These are phyloP conservation scores for Gobio occitaniae DNA, from an alignment of 2,797 vertebrate species.

Conservation along the genomic window DNA sequence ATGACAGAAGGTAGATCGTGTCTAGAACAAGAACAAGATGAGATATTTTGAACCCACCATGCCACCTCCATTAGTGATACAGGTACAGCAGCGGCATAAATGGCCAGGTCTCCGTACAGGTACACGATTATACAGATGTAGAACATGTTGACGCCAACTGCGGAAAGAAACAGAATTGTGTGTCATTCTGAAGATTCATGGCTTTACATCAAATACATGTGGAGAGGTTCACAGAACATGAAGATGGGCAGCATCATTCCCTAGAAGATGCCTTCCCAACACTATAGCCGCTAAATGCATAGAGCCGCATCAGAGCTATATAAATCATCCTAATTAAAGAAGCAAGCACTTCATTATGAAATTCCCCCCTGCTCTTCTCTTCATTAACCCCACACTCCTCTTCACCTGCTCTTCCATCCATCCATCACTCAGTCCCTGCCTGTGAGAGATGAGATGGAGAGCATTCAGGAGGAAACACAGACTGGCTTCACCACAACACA, in stretches of 20 bases:
- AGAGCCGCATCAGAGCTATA: constrained; percentile 51
- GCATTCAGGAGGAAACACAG: constrained; percentile 66
- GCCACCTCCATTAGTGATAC: constrained; percentile 96
- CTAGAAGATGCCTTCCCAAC: constrained; percentile 10
- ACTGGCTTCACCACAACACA: constrained; percentile 63
- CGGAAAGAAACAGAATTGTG: constrained; percentile 27
- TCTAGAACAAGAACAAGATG: not conserved
- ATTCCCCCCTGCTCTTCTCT: constrained; percentile 42
- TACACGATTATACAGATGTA: constrained; percentile 98
- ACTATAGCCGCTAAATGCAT: not conserved
- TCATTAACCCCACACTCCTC: constrained; percentile 40
- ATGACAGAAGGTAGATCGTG: no score
- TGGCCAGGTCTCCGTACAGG: constrained; percentile 96
- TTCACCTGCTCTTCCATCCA: not conserved
- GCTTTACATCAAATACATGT: not conserved
- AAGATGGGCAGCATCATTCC: not conserved
- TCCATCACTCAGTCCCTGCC: constrained; percentile 39
- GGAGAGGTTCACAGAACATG: not conserved
- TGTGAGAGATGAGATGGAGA: constrained; percentile 56
- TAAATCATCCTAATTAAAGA: constrained; percentile 74
- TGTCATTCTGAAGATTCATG: constrained; percentile 1
- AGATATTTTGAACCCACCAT: constrained; percentile 83
- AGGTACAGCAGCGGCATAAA: constrained; percentile 96
- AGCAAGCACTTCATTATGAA: constrained; percentile 61
- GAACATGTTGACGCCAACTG: constrained; percentile 98